Percentiles rank a stretch among this genome's conserved stretches.
Conservation (phyloP, 2,113 vertebrate species). For the Argyrosomus japonicus region DNA sequence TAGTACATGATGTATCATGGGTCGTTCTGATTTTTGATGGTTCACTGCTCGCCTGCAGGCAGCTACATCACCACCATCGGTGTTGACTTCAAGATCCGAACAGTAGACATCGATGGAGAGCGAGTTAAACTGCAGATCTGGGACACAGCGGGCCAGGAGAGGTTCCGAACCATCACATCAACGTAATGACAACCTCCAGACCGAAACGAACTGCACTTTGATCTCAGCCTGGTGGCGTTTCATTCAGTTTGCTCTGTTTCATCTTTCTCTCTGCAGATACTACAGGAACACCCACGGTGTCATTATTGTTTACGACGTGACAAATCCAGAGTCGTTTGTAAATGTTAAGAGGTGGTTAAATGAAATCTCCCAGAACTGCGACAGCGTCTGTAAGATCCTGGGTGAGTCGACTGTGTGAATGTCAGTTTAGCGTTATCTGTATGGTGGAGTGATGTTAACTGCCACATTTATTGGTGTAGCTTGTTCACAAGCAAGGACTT, state of each 20-base stretch:
- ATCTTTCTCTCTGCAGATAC: constrained; percentile 76
- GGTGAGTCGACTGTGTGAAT: constrained; percentile 72
- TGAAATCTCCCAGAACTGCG: constrained; percentile 90
- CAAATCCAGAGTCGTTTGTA: constrained; percentile 88
- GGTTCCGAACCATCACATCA: constrained; percentile 89
- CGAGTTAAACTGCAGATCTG: constrained; percentile 89
- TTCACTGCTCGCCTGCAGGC: constrained; percentile 60
- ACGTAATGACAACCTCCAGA: constrained; percentile 75
- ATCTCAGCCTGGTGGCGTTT: rapidly evolving
- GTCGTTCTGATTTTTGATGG: not conserved
- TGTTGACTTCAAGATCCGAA: constrained; percentile 89
- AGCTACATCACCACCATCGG: constrained; percentile 91
- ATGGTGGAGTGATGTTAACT: not conserved
- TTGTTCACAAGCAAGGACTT: not conserved
- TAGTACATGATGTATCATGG: no score
- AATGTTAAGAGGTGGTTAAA: constrained; percentile 90
- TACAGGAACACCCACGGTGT: constrained; percentile 90
- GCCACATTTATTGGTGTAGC: not conserved
- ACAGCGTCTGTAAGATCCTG: constrained; percentile 88
- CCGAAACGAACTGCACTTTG: no score
- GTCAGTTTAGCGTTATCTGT: not conserved
- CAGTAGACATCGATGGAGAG: constrained; percentile 86
- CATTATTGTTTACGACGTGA: constrained; percentile 90
- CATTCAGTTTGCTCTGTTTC: rapidly evolving
- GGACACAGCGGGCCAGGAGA: constrained; percentile 89